Base-by-base conservation (phyloP, 2,888 invertebrate species). In the Gari tellinella region DNA sequence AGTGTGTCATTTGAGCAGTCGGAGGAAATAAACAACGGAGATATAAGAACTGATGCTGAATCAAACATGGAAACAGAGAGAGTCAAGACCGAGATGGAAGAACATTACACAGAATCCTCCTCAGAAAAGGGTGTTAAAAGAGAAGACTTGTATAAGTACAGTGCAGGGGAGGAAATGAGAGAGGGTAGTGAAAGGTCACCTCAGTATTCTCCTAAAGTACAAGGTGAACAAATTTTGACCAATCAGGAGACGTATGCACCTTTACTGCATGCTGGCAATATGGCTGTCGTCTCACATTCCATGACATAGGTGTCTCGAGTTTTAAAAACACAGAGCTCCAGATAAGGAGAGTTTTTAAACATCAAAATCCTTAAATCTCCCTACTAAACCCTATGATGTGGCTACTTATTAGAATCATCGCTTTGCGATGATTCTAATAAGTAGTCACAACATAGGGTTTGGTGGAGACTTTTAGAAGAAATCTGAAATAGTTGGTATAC, bases 281-380 rank as follows among this genome's bases (percentile, higher is more conserved):
- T 69, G 55, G 52, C 68, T 14, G 63, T 67, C 25, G 75, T 79
- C 17, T 66, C 79, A 69, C 79, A 79, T 79, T 79, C 79, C 74
- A 72, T 74, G 68, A 61, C 72, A 49, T 74, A 75, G 67, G 55
- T 46, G 31, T 31, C 31, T 31, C 31, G 31, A 7, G 31, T 31
- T 31, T n/a, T n/a, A n/a, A n/a, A n/a, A n/a, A n/a, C n/a, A n/a
- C n/a, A n/a, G n/a, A n/a, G n/a, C n/a, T n/a, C n/a, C n/a, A n/a
- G n/a, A n/a, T n/a, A n/a, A n/a, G n/a, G n/a, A n/a, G n/a, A n/a
- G n/a, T n/a, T n/a, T n/a, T n/a, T n/a, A n/a, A n/a, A n/a, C n/a
- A n/a, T n/a, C n/a, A n/a, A n/a, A n/a, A n/a, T n/a, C n/a, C n/a
- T n/a, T n/a, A n/a, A n/a, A n/a, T n/a, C n/a, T n/a, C n/a, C n/a